Percentiles rank a stretch among this genome's conserved stretches.
These are phyloP conservation scores for Nerophis ophidion DNA, from an alignment of 2,113 vertebrate species.

Conservation along the genomic window DNA sequence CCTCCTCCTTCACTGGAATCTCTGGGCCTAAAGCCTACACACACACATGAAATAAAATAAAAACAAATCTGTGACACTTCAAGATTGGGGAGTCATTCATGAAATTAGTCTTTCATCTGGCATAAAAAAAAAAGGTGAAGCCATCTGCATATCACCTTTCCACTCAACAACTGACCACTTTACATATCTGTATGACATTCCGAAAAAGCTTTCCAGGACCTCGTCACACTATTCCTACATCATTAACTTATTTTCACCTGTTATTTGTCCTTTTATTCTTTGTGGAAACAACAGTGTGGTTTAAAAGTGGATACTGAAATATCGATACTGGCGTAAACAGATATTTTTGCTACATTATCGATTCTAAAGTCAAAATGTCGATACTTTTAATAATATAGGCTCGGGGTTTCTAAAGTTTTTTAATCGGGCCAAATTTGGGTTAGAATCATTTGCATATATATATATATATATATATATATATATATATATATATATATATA, in stretches of 20 bases:
- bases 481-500: no score
- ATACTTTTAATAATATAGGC: no score
- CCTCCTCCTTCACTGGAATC: slow-evolving; percentile 54
- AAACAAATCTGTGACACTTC: slow-evolving; percentile 10
- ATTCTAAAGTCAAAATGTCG: no score
- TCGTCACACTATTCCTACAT: slow-evolving; percentile 3
- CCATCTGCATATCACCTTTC: slow-evolving; percentile 23
- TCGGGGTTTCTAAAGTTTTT: no score
- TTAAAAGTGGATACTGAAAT: neutral
- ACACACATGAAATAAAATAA: slow-evolving; percentile 1
- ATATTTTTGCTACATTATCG: no score
- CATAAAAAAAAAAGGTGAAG: slow-evolving; percentile 12
- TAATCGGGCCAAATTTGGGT: no score
- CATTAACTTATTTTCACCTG: neutral
- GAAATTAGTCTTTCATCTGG: slow-evolving; percentile 1
- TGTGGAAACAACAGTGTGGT: neutral
- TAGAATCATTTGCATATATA: no score
- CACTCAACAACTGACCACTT: slow-evolving; percentile 24
- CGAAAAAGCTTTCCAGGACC: slow-evolving; percentile 14
- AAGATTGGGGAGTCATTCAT: neutral
- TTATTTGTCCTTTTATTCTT: neutral
- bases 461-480: no score
- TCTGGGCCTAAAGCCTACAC: slow-evolving; percentile 56
- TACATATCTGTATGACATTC: slow-evolving; percentile 35
- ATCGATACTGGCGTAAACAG: no score